phyloP scores from a whole-genome alignment of 2,113 vertebrate species.

The Engraulis encrasicolus region DNA sequence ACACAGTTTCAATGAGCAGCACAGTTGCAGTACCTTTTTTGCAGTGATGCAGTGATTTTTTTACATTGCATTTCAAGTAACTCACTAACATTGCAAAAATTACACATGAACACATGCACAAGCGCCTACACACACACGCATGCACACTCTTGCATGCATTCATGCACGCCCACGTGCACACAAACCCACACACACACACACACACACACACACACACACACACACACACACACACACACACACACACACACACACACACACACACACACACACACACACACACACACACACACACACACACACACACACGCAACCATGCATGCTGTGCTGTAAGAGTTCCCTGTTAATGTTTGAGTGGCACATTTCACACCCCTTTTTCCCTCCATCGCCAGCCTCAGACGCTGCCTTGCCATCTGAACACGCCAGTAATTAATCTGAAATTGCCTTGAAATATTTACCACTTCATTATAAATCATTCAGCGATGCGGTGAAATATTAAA shows the following conservation, averaged over 20 bases:
- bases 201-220: background rate
- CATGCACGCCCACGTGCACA: no score
- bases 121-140: no score
- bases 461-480: conserved; percentile 43
- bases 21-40: no score
- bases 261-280: background rate
- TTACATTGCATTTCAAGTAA: no score
- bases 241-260: background rate
- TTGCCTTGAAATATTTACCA: conserved; percentile 43
- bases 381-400: background rate
- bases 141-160: no score
- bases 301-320: background rate
- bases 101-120: no score
- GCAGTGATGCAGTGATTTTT: no score
- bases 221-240: background rate
- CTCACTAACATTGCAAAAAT: no score
- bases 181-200: no score
- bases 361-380: background rate
- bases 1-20: no score
- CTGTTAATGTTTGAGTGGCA: background rate
- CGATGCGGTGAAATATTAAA: conserved; percentile 34
- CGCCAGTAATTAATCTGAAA: conserved; percentile 27
- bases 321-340: no score
- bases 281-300: background rate
- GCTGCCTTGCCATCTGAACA: conserved; percentile 26